Conservation (phyloP, 2,113 vertebrate genomes). For the Cebus imitator region DNA sequence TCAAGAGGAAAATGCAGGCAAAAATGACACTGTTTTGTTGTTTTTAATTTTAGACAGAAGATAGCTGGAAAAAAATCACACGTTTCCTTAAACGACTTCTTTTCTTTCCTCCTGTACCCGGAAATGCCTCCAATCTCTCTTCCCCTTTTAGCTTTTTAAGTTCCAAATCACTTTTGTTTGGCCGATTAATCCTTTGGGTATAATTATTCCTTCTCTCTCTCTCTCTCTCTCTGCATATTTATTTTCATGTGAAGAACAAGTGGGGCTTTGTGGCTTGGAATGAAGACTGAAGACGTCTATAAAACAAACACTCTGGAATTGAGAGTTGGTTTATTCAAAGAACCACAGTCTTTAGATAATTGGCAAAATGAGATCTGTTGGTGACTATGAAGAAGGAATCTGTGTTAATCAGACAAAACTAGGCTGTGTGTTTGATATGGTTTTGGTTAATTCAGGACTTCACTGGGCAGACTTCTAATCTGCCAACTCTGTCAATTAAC, state of each 20-base stretch:
- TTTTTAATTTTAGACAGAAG: background rate
- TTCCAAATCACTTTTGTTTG: too few relatives aligned
- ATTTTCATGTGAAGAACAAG: too few relatives aligned
- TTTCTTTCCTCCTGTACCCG: fast-evolving
- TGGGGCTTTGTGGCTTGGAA: background rate
- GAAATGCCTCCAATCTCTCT: too few relatives aligned
- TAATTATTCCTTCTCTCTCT: background rate
- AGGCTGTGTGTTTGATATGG: fast-evolving
- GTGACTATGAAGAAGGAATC: background rate
- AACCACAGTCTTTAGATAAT: background rate
- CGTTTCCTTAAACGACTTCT: fast-evolving
- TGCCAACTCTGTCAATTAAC: fast-evolving
- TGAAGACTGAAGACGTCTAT: fast-evolving
- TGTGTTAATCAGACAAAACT: too few relatives aligned
- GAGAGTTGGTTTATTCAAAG: background rate
- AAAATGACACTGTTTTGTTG: fast-evolving
- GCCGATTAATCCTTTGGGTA: fast-evolving
- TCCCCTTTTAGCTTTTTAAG: fast-evolving
- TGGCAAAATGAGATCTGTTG: fast-evolving
- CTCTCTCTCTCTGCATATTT: background rate
- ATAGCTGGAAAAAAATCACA: fast-evolving
- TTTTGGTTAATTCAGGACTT: too few relatives aligned
- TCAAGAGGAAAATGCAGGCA: background rate
- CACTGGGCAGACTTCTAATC: background rate
- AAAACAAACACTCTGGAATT: fast-evolving